Evolutionary conservation across 2,888 invertebrate species (phyloP).

Genomic region (Pterostichus niger): DNA sequence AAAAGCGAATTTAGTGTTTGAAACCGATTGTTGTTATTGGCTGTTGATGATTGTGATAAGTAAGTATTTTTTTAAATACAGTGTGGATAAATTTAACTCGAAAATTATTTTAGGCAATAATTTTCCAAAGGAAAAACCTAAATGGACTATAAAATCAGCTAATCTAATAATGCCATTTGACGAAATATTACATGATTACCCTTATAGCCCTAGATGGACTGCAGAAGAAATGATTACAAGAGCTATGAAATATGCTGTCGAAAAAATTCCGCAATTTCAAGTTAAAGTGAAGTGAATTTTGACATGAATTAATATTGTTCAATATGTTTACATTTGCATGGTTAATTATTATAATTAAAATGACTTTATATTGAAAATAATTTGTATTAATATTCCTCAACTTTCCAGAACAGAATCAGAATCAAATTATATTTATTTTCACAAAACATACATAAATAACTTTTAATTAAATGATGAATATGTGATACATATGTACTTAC

Average conservation of each 20-base stretch:
- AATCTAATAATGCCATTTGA: constrained; percentile 77
- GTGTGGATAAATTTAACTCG: background rate
- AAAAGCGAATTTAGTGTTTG: constrained; percentile 81
- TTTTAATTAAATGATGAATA: background rate
- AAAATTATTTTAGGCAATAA: constrained; percentile 71
- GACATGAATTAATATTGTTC: background rate
- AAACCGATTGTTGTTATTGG: constrained; percentile 83
- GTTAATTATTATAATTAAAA: background rate
- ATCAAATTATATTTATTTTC: no score
- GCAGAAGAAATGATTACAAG: constrained; percentile 72
- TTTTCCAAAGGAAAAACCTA: constrained; percentile 81
- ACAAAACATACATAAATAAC: no score
- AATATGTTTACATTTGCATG: background rate
- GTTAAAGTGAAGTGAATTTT: constrained; percentile 20
- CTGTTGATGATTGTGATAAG: constrained; percentile 78
- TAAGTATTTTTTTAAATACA: constrained; percentile 6
- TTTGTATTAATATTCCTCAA: background rate
- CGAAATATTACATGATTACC: constrained; percentile 71
- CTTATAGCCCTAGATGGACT: constrained; percentile 73
- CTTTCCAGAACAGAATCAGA: no score
- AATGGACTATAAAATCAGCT: constrained; percentile 78
- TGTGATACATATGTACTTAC: background rate
- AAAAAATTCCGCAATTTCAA: constrained; percentile 37
- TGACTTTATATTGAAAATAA: constrained; percentile 9
- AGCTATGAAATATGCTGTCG: constrained; percentile 71